Evolutionary conservation across 2,797 vertebrate genomes (phyloP).

Genomic region (Halcyon chelicuti): DNA sequence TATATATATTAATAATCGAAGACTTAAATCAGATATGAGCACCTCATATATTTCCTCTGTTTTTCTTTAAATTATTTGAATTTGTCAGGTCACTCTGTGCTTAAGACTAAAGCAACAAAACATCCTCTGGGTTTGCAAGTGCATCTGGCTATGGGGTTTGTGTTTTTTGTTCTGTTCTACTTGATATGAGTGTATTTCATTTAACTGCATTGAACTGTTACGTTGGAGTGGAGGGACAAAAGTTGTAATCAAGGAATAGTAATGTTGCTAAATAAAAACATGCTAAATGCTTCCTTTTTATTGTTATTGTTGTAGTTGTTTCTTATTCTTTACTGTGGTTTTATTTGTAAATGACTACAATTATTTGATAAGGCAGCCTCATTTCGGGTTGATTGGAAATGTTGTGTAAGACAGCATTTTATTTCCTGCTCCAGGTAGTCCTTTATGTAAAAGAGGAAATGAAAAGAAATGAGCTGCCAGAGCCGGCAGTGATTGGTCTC

Average conservation of each 20-base stretch:
- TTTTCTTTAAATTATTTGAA: not conserved
- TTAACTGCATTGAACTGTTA: not conserved
- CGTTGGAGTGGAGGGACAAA: not conserved
- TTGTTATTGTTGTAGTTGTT: not conserved
- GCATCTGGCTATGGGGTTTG: not conserved
- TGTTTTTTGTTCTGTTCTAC: not conserved
- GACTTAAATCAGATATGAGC: not conserved
- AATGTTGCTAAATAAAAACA: not conserved
- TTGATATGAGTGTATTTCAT: not conserved
- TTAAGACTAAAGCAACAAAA: not conserved
- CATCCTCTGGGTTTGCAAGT: not conserved
- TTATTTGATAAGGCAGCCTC: not conserved
- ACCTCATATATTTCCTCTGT: not conserved
- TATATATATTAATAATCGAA: not conserved
- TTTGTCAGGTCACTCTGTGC: not conserved
- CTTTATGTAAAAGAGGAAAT: slow-evolving; percentile 93
- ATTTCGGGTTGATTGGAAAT: not conserved
- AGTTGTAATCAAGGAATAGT: not conserved
- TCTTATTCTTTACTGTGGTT: not conserved
- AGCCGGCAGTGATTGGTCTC: slow-evolving; percentile 89
- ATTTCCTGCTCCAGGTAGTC: slow-evolving; percentile 81
- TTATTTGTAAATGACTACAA: not conserved
- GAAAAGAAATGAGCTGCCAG: slow-evolving; percentile 89
- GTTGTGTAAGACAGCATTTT: not conserved
- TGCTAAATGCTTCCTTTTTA: not conserved